Percentiles rank a stretch among this genome's conserved stretches.
Conservation (phyloP, 2,113 vertebrate genomes). For the Prunella himalayana region DNA sequence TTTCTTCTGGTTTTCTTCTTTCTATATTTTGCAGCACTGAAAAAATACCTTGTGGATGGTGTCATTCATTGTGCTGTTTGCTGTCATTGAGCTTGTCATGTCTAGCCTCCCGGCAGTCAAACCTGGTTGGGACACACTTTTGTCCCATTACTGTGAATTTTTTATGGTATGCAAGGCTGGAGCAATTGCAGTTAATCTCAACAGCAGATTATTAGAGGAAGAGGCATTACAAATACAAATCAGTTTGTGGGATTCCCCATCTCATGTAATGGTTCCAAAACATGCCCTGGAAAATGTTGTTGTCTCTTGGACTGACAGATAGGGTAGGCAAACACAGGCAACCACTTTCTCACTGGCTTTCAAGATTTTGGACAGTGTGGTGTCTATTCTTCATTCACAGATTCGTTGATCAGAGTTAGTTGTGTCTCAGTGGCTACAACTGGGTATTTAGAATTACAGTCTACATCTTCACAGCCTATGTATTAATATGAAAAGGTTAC, state of each 20-base stretch:
- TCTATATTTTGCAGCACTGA: not conserved
- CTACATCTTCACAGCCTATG: not conserved
- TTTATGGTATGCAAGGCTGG: not conserved
- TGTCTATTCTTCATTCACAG: conserved; percentile 33
- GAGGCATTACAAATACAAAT: conserved; percentile 25
- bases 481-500: not conserved
- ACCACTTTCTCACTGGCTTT: conserved; percentile 52
- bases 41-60: not conserved
- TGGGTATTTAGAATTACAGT: conserved; percentile 17
- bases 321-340: conserved; percentile 1
- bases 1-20: not conserved
- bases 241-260: not conserved
- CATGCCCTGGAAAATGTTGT: not conserved
- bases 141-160: not conserved
- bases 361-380: not conserved
- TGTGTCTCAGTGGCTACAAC: conserved; percentile 9
- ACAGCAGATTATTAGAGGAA: not conserved
- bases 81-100: not conserved
- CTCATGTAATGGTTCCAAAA: not conserved
- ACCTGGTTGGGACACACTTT: not conserved
- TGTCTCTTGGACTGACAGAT: not conserved
- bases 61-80: not conserved
- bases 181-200: not conserved
- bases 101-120: not conserved
- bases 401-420: conserved; percentile 45